These are phyloP conservation scores for Muscina levida DNA, from an alignment of 2,888 invertebrate genomes.

Conservation along the genomic window DNA sequence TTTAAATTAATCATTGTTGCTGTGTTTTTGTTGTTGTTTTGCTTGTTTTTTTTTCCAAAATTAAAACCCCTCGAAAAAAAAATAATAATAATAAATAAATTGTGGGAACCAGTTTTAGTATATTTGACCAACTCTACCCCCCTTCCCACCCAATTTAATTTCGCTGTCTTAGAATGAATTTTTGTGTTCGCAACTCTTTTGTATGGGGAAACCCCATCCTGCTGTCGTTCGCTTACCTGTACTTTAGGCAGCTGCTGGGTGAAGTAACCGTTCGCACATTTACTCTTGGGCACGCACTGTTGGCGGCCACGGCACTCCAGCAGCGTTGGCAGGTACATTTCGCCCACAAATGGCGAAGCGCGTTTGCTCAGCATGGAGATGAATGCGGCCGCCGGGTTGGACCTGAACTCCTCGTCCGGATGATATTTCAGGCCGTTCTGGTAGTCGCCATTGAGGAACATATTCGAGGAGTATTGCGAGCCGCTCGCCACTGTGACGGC, in stretches of 20 bases:
- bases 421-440: conserved; percentile 73
- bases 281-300: conserved; percentile 75
- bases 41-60: not conserved
- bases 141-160: not conserved
- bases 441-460: conserved; percentile 78
- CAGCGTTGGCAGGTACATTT: conserved; percentile 75
- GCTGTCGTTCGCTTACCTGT: conserved; percentile 71
- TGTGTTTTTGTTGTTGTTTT: too few species aligned
- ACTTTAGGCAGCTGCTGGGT: conserved; percentile 73
- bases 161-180: not conserved
- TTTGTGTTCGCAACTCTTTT: not conserved
- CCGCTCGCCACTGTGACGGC: conserved; percentile 51
- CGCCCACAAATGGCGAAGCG: conserved; percentile 76
- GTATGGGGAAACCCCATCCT: not conserved
- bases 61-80: not conserved
- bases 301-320: conserved; percentile 73
- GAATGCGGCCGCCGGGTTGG: conserved; percentile 74
- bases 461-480: conserved; percentile 73
- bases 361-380: conserved; percentile 77
- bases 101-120: conserved; percentile 19
- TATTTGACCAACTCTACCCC: conserved; percentile 2
- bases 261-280: conserved; percentile 74
- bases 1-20: conserved; percentile 52
- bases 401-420: conserved; percentile 69
- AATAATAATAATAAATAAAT: conserved; percentile 24